Evolutionary conservation across 2,113 vertebrate genomes (phyloP).

Genomic region (Argyrosomus japonicus): DNA sequence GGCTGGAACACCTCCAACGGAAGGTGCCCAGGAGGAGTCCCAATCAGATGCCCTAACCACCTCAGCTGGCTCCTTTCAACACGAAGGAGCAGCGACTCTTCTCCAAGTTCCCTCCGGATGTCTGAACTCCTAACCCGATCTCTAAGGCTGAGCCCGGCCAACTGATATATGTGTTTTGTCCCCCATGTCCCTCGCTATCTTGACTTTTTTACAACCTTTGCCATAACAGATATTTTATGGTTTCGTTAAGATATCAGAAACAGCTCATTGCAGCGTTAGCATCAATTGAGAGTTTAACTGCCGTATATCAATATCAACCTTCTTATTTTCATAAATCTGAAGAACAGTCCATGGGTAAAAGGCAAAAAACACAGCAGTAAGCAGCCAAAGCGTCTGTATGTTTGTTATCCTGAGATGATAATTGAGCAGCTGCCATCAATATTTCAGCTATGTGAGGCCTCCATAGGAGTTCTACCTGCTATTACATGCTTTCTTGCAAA

Average conservation of each 20-base stretch:
- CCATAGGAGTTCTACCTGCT: neutral
- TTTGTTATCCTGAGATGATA: neutral
- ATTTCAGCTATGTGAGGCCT: slow-evolving; percentile 41
- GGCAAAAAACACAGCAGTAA: neutral
- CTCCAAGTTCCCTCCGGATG: no score
- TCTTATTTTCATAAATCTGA: neutral
- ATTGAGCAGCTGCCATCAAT: slow-evolving; percentile 43
- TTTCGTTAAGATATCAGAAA: neutral
- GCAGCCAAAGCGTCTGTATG: no score
- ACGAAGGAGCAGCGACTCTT: no score
- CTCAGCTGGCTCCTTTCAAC: no score
- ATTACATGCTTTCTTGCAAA: slow-evolving; percentile 5
- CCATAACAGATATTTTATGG: neutral
- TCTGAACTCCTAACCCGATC: no score
- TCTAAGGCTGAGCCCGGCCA: no score
- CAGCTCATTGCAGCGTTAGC: neutral
- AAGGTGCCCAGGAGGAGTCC: no score
- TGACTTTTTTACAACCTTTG: neutral
- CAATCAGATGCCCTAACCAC: no score
- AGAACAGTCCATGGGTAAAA: neutral
- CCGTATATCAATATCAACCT: neutral
- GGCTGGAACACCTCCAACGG: no score
- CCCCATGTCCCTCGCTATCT: no score
- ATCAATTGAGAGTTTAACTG: neutral
- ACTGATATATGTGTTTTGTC: no score